These are phyloP conservation scores for Lucinisca nassula DNA, from an alignment of 2,888 invertebrate genomes.

Conservation along the genomic window DNA sequence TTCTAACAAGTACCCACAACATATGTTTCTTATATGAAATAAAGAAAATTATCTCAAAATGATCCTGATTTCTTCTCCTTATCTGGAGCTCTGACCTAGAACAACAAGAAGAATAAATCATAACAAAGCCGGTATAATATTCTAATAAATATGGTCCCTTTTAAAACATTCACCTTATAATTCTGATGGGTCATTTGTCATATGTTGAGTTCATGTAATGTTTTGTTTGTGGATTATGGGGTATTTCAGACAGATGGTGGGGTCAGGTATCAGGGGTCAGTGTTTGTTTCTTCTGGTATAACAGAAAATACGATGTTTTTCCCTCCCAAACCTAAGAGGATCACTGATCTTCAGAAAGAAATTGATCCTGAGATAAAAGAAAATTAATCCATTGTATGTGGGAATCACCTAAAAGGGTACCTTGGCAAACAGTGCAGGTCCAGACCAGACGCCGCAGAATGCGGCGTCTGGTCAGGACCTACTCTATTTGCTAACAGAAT, in stretches of 20 bases:
- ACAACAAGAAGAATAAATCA: not conserved
- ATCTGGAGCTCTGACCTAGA: not conserved
- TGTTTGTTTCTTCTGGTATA: not conserved
- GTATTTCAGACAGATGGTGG: not conserved
- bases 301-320: not conserved
- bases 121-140: not conserved
- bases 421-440: too few species aligned
- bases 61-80: too few species aligned
- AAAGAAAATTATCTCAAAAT: too few species aligned
- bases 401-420: too few species aligned
- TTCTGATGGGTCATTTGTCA: not conserved
- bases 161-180: not conserved
- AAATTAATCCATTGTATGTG: too few species aligned
- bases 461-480: too few species aligned
- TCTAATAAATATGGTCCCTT: not conserved
- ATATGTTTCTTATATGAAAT: too few species aligned
- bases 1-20: too few species aligned
- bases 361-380: not conserved
- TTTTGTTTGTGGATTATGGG: not conserved
- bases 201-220: slow-evolving; percentile 8
- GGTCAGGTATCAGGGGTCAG: not conserved
- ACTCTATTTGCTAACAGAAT: too few species aligned
- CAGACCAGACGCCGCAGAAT: too few species aligned
- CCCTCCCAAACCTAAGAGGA: not conserved
- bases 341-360: not conserved